These are phyloP conservation scores for Microctonus brassicae DNA, from an alignment of 2,888 invertebrate species.

Conservation along the genomic window DNA sequence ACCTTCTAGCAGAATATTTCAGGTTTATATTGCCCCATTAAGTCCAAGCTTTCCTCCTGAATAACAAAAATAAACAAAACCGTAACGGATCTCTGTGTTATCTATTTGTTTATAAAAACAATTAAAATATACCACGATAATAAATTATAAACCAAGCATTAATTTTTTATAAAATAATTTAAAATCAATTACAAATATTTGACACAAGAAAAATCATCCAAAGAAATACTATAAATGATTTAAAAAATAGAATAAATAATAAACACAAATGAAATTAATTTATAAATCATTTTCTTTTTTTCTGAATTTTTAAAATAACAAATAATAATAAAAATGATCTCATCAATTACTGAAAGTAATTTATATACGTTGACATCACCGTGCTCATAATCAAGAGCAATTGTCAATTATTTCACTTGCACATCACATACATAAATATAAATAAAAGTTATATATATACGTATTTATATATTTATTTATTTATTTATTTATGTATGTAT, in stretches of 20 bases:
- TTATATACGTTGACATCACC: constrained; percentile 5
- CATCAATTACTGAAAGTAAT: not conserved
- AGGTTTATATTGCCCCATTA: constrained; percentile 84
- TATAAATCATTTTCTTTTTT: not conserved
- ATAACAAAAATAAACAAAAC: constrained; percentile 73
- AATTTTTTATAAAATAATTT: not conserved
- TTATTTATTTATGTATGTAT: not conserved
- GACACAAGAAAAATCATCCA: too few relatives aligned
- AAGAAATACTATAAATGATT: too few relatives aligned
- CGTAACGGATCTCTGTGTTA: constrained; percentile 16
- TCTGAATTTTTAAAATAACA: too few relatives aligned
- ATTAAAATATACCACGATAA: not conserved
- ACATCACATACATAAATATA: not conserved
- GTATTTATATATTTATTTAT: not conserved
- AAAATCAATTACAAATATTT: not conserved
- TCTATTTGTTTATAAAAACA: not conserved
- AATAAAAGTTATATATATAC: not conserved
- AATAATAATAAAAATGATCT: constrained; percentile 2
- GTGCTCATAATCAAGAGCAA: constrained; percentile 17
- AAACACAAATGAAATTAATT: too few relatives aligned
- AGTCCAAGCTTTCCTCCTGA: constrained; percentile 82
- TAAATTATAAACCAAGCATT: not conserved
- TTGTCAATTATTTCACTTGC: constrained; percentile 13
- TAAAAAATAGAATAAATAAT: too few relatives aligned
- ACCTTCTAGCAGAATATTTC: constrained; percentile 85